phyloP scores from a whole-genome alignment of 2,797 vertebrate genomes.

The Gallinago stenura region DNA sequence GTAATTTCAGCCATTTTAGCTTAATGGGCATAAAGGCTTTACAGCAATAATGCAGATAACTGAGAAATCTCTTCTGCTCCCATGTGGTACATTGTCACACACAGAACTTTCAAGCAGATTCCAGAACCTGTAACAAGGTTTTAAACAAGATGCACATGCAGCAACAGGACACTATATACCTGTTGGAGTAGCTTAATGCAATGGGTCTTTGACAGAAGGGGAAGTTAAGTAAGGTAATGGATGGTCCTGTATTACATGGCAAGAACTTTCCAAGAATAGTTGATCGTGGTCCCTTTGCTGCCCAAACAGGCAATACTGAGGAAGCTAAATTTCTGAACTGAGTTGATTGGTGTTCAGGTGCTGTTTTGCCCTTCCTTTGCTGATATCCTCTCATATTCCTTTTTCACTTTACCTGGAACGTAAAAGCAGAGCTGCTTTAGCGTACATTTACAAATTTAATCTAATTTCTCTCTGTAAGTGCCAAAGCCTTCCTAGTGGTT shows the following conservation, averaged over 20 bases:
- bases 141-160: neutral
- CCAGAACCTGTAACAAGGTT: neutral
- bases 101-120: neutral
- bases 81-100: fast-evolving
- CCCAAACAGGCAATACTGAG: neutral
- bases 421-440: neutral
- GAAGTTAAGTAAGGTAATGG: neutral
- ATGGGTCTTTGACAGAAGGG: neutral
- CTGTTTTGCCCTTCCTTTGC: neutral
- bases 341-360: neutral
- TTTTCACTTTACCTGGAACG: neutral
- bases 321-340: neutral
- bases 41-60: neutral
- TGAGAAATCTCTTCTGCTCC: neutral
- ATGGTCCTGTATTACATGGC: neutral
- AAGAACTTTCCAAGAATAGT: neutral
- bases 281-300: neutral
- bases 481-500: neutral
- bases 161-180: neutral
- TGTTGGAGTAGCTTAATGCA: neutral
- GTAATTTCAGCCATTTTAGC: neutral
- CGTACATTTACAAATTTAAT: neutral
- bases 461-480: neutral
- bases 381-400: neutral
- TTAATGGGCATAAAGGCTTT: neutral